Evolutionary conservation across 2,888 invertebrate species (phyloP), one percentile per base, ranked within the genome.

Genomic region (Pristionchus maxplancki): DNA sequence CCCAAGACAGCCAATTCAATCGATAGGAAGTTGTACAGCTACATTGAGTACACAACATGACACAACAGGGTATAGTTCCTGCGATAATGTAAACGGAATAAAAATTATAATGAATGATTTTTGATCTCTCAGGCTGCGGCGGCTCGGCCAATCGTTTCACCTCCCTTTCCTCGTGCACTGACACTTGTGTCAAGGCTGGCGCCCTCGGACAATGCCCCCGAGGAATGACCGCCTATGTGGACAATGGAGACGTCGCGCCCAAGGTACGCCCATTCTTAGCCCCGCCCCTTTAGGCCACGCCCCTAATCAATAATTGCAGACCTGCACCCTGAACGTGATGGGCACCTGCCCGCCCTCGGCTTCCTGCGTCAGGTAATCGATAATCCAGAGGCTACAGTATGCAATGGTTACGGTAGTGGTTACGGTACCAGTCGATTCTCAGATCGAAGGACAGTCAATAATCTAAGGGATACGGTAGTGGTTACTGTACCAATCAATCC

Each of bases 131-230:
- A 92, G 93, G 93, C 37, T 94, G 94, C 88, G 94, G 94, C 48
- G 93, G 94, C 71, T 92, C 93, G 1, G 74, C 93, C 11, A 94
- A 94, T 88, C 90, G 94, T 53, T 93, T 94, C 90, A 91, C 91
- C 24, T 92, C 92, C 58, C 91, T 93, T 44, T 89, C 89, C 24
- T 90, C 93, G 13, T 94, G 94, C 88, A 90, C 91, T 53, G 91
- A 93, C 28, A 90, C 91, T 74, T 94, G 94, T 74, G 90, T 92
- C 67, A 89, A 91, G 74, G 89, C 91, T 1, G 91, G 91, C 71
- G 90, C 91, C 53, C 88, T 92, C 53, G 94, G 94, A 17, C 89
- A 92, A 17, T 94, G 94, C 89, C 94, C 94, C 67, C 89, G 93
- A 78, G 94, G 94, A 89, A 94, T 94, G 94, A 90, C 89, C 15